Base-by-base conservation (phyloP, 2,113 vertebrate genomes). In the Xiphophorus maculatus region DNA sequence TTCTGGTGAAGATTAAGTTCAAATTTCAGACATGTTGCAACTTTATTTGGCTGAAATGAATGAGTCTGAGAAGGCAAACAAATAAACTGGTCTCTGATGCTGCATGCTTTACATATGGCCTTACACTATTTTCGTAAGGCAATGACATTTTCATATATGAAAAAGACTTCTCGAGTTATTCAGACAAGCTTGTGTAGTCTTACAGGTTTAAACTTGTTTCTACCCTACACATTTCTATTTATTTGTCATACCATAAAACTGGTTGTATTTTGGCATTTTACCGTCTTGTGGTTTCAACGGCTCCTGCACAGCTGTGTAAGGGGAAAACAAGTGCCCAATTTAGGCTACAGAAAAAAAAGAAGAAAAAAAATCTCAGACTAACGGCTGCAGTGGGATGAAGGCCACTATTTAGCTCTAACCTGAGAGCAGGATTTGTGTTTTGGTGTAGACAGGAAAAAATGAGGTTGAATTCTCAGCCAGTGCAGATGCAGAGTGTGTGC, bases 301-400 rank as follows among this genome's bases (percentile, higher is more conserved):
- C 84, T 78, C 81, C 84, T 84, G 83, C 81, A 84, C 74, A 83
- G 83, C 82, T 86, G 74, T 76, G 69, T 76, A 76, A 85, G 80
- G 73, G 89, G 85, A 90, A 88, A 81, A 85, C 86, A 84, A 84
- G 87, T 74, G 75, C 80, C 85, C 82, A 87, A 89, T 90, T 88
- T 91, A 83, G 86, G 82, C 76, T 79, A 86, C 74, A 25, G 11
- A 30, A 33, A 77, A 74, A 81, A 84, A 19, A 33, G 28, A 60
- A 28, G 5, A 25, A 5, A 72, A 63, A 33, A 22, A 12, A 9
- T 28, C 19, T 12, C 17, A 63, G 25, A 69, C 42, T 33, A 87
- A 89, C 68, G 81, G 83, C 82, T 86, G 75, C 76, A 77, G 76
- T n/a, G 63, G 42, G 78, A 44, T 73, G 19, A 68, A 67, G 62